Conservation (phyloP, 2,797 vertebrate species). For the Acestrorhynchus altus region DNA sequence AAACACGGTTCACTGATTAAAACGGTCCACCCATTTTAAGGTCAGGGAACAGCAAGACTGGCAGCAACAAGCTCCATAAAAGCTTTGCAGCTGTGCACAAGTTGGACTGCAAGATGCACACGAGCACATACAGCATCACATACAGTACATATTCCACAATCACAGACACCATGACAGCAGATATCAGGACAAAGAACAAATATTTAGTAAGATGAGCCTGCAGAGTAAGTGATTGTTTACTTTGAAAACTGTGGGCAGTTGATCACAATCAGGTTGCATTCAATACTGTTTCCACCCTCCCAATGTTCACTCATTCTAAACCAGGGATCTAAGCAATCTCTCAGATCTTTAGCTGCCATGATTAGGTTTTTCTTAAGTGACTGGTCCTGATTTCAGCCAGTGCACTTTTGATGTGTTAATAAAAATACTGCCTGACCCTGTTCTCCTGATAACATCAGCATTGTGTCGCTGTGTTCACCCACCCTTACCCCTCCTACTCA, state of each 20-base stretch:
- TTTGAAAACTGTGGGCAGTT: background rate
- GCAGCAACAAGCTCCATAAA: background rate
- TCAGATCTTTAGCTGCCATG: background rate
- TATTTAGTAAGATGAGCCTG: background rate
- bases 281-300: background rate
- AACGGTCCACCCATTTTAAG: background rate
- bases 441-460: too few species aligned
- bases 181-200: constrained; percentile 14
- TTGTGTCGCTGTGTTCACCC: too few species aligned
- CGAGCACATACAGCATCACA: constrained; percentile 16
- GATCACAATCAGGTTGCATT: constrained; percentile 2
- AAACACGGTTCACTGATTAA: constrained; percentile 15
- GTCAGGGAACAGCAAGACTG: background rate
- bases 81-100: background rate
- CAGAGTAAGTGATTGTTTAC: constrained; percentile 9
- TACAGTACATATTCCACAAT: background rate
- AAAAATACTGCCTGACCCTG: too few species aligned
- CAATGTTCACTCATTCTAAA: constrained; percentile 2
- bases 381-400: too few species aligned
- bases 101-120: background rate
- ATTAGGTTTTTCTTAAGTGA: background rate
- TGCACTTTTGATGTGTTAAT: too few species aligned
- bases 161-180: background rate
- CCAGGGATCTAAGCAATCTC: background rate
- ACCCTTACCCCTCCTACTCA: too few species aligned